Evolutionary conservation across 2,797 vertebrate species (phyloP), one percentile per base, ranked within the genome.

Genomic region (Oceanodroma leucorhoa): DNA sequence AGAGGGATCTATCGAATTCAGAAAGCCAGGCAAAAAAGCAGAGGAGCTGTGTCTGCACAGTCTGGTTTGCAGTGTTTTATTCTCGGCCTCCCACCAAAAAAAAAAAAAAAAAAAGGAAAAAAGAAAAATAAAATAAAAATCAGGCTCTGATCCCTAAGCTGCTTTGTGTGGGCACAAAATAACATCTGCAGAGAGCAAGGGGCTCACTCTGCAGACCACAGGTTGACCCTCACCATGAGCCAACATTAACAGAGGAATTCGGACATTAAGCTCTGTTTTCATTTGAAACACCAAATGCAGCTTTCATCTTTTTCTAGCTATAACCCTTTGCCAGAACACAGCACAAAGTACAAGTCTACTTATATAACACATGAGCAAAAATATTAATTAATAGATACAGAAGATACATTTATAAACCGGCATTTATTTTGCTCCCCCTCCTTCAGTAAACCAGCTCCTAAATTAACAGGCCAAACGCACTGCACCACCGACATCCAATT

Each of bases 161-260:
- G 79, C 83, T 93, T 80, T 65, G 40, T 81, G 36, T 43, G 60
- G 93, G 80, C 88, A 96, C 43, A 54, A 46, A 89, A 57, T 36
- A 88, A 90, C 91, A 96, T 91, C 91, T 94, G 93, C 87, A 90
- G 10, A 32, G 87, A 96, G 94, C 77, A 86, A 91, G 94, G 89
- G 85, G 80, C 79, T 95, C 1, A 1, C 90, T 90, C 77, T 54
- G 83, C 2, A 0, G 84, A 91, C 80, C 94, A 89, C 87, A 72
- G 85, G 80, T 81, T 93, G 87, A 89, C 84, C 83, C 80, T 87
- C n/a, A 3, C 80, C 5, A 7, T 14, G 73, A 90, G 93, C 95
- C 93, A 95, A 97, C 85, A 86, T 71, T 76, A 97, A 94, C 62
- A 93, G 83, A 94, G 67, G 89, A 93, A 95, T 93, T 84, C 29